Evolutionary conservation across 2,888 invertebrate genomes (phyloP), one percentile per base, ranked within the genome.

Genomic region (Lycophotia porphyrea): DNA sequence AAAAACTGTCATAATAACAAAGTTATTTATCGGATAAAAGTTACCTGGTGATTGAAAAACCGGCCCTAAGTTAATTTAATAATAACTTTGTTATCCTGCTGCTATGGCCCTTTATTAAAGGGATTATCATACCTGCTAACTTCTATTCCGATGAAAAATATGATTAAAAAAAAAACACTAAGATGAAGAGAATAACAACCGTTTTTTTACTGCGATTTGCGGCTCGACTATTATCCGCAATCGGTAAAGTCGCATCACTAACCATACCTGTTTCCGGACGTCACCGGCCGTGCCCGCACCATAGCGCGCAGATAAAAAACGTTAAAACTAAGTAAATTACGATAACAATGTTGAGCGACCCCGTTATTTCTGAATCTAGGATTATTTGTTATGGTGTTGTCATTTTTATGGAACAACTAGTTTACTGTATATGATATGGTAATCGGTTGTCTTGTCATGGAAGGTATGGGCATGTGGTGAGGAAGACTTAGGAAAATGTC

Each of bases 241-340:
- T 80, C 77, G 73, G 39, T 74, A 80, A 64, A 65, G 75, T 65
- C 82, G 42, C 81, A 81, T 85, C 84, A 82, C 82, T 87, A 72
- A 80, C 88, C 81, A 84, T 88, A 90, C 89, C 88, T 87, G 91
- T 90, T 88, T 79, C 87, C 74, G 71, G 88, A 90, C 89, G 89
- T 90, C 88, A 84, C 87, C 87, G 89, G 86, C 86, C 88, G 85
- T 74, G 78, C 80, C 87, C 79, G 87, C 82, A 76, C 86, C 83
- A 83, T 85, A 69, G 70, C 82, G 76, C 81, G 70, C 71, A 85
- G 84, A 89, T 86, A 81, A 87, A 81, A 80, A 82, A 65, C 67
- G 68, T 81, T 64, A 63, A 74, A 81, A 85, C 71, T 67, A 73
- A 74, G 68, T 74, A 76, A 79, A 78, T 60, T 44, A 67, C 67